Conservation (phyloP, 2,888 invertebrate species). For the Watsonalla binaria region DNA sequence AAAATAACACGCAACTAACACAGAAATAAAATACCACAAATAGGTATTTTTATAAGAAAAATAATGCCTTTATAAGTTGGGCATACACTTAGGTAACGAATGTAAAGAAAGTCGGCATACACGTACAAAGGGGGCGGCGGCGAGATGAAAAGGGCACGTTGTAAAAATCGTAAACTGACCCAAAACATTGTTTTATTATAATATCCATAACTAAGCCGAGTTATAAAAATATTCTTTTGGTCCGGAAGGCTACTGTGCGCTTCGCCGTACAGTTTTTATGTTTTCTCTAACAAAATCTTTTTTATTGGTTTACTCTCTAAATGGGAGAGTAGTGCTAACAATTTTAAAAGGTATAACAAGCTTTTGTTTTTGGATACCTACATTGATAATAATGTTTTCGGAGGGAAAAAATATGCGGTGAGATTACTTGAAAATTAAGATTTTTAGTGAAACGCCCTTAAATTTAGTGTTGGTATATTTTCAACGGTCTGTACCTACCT, state of each 20-base stretch:
- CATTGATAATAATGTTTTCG: no score
- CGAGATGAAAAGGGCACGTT: slow-evolving; percentile 42
- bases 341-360: background rate
- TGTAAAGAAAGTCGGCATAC: slow-evolving; percentile 50
- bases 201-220: slow-evolving; percentile 26
- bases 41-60: slow-evolving; percentile 13
- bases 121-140: slow-evolving; percentile 43
- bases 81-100: background rate
- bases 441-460: no score
- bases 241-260: slow-evolving; percentile 53
- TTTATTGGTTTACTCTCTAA: slow-evolving; percentile 1
- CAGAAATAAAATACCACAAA: no score
- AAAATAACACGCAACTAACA: no score
- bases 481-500: no score
- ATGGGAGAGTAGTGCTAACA: background rate
- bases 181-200: slow-evolving; percentile 46
- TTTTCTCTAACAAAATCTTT: slow-evolving; percentile 1
- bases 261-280: slow-evolving; percentile 11
- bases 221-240: slow-evolving; percentile 41
- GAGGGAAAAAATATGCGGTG: no score
- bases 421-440: no score
- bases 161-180: slow-evolving; percentile 64
- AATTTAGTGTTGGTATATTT: no score
- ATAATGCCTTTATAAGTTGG: slow-evolving; percentile 20
- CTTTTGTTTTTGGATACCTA: background rate